These are phyloP conservation scores for Tiphia femorata DNA, from an alignment of 2,888 invertebrate genomes.

Conservation along the genomic window DNA sequence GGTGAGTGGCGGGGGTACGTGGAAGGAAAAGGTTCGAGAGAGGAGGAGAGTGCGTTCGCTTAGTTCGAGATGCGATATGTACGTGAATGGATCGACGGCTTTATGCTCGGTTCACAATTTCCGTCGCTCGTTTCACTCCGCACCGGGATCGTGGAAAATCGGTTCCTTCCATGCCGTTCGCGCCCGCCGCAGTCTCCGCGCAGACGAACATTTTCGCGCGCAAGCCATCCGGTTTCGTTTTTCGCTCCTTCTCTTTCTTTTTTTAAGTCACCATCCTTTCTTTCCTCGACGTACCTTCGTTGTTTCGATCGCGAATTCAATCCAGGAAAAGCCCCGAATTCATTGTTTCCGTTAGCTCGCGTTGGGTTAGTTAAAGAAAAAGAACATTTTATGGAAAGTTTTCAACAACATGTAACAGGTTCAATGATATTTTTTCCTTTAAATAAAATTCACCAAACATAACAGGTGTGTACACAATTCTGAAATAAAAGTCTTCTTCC, in stretches of 20 bases:
- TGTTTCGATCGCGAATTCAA: no score
- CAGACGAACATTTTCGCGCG: conserved; percentile 25
- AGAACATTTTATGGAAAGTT: no score
- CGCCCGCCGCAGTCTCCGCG: conserved; percentile 20
- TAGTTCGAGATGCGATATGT: conserved; percentile 6
- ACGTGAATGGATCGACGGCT: conserved; percentile 20
- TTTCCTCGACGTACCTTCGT: no score
- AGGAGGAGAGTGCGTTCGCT: conserved; percentile 20
- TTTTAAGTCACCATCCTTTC: conserved; percentile 6
- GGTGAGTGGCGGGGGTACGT: conserved; percentile 7
- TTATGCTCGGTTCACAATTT: conserved; percentile 40
- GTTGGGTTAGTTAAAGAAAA: no score
- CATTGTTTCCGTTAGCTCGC: no score
- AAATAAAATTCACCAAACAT: no score
- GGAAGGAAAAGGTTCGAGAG: conserved; percentile 4
- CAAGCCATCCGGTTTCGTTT: conserved; percentile 18
- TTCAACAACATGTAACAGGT: no score
- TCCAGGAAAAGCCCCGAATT: no score
- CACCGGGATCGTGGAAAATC: conserved; percentile 49
- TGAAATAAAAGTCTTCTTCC: no score
- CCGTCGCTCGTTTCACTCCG: conserved; percentile 48
- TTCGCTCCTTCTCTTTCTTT: not conserved
- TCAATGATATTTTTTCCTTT: no score
- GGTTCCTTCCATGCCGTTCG: conserved; percentile 44
- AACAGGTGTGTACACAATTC: no score